These are phyloP conservation scores for Tribolium freemani DNA, from an alignment of 2,888 invertebrate species.

Conservation along the genomic window DNA sequence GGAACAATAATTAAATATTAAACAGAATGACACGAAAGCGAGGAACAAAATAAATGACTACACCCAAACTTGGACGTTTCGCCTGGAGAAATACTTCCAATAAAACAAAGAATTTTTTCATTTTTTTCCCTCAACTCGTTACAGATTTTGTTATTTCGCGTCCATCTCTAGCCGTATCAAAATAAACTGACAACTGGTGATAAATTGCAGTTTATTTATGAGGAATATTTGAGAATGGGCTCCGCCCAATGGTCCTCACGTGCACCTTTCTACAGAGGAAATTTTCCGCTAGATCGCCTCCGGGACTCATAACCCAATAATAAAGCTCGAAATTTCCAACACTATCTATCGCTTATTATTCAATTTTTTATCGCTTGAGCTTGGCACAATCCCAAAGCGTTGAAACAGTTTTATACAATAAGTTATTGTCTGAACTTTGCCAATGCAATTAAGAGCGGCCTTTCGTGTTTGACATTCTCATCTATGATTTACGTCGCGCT, in stretches of 20 bases:
- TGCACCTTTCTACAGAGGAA: conserved; percentile 40
- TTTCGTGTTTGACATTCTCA: conserved; percentile 16
- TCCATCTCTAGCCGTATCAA: conserved; percentile 24
- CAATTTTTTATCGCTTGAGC: conserved; percentile 19
- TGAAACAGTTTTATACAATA: conserved; percentile 9
- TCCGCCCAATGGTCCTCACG: conserved; percentile 43
- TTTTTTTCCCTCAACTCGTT: neutral
- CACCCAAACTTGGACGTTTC: neutral
- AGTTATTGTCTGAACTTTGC: conserved; percentile 9
- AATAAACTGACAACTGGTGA: conserved; percentile 43
- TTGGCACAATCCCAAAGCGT: conserved; percentile 19
- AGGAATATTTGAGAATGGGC: conserved; percentile 41
- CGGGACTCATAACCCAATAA: conserved; percentile 43
- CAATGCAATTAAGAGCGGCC: conserved; percentile 1
- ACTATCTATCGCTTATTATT: conserved; percentile 41
- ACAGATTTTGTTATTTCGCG: too few species aligned
- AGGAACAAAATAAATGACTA: neutral
- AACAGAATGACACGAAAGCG: neutral
- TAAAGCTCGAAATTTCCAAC: conserved; percentile 35
- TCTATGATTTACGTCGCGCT: conserved; percentile 27
- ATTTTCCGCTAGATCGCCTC: conserved; percentile 45
- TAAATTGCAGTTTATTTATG: conserved; percentile 44
- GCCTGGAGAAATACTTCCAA: neutral
- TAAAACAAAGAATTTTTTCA: neutral
- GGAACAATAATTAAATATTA: neutral